A percentile compares a stretch with the other conserved stretches of the same genome.
These are phyloP conservation scores for Triplophysa tibetana DNA, from an alignment of 2,113 vertebrate genomes.

Conservation along the genomic window DNA sequence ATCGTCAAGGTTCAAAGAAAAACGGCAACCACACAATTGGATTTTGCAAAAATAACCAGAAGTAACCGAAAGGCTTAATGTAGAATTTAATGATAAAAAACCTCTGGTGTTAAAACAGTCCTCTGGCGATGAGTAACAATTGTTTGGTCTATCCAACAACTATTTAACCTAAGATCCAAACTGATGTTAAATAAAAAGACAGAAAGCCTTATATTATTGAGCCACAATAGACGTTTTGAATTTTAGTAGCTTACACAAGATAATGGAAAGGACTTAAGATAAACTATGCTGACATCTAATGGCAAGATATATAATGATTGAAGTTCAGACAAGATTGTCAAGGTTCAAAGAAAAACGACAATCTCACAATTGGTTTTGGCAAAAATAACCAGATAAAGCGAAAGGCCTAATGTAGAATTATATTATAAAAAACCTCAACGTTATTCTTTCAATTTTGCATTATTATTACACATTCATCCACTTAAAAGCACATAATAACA, in stretches of 20 bases:
- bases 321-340: neutral
- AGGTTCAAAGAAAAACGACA: neutral
- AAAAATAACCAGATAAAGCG: neutral
- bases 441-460: neutral
- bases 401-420: neutral
- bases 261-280: too few relatives aligned
- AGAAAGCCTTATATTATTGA: neutral
- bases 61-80: neutral
- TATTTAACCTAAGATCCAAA: neutral
- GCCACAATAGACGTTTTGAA: too few relatives aligned
- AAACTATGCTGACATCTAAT: conserved; percentile 17
- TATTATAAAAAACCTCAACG: neutral
- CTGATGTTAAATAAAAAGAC: neutral
- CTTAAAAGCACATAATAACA: conserved; percentile 45
- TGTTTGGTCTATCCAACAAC: neutral
- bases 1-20: neutral
- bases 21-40: too few relatives aligned
- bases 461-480: neutral
- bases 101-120: conserved; percentile 12
- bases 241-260: too few relatives aligned
- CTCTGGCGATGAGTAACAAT: conserved; percentile 65
- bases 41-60: neutral
- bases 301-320: neutral
- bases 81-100: neutral
- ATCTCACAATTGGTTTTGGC: too few relatives aligned